Conservation (phyloP, 1,140 invertebrate genomes). For the Rhagoletis pomonella region DNA sequence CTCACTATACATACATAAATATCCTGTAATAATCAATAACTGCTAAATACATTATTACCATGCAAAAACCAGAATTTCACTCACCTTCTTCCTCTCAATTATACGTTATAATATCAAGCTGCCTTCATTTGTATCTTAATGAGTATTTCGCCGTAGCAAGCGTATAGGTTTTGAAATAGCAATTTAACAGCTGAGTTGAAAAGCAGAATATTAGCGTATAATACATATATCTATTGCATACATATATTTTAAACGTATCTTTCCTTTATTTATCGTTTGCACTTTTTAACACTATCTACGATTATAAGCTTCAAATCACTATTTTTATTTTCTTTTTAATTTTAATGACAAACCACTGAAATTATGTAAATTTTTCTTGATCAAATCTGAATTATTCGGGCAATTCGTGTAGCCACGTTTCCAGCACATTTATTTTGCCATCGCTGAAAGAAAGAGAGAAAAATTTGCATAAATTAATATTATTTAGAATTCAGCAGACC, state of each 20-base stretch:
- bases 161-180: not conserved
- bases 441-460: constrained; percentile 1
- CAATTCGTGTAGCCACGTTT: constrained; percentile 30
- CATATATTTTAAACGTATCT: not conserved
- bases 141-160: not conserved
- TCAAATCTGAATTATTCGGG: constrained; percentile 5
- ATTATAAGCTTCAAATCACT: not conserved
- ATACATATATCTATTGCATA: not conserved
- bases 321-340: constrained; percentile 2
- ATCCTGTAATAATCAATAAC: no score
- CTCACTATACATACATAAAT: no score
- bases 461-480: constrained; percentile 38
- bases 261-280: not conserved
- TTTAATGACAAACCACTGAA: not conserved
- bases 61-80: not conserved
- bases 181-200: constrained; percentile 2
- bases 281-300: not conserved
- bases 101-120: not conserved
- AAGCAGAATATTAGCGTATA: constrained; percentile 18
- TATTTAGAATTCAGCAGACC: constrained; percentile 24
- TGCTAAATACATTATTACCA: no score
- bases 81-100: not conserved
- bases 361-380: constrained; percentile 37
- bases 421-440: constrained; percentile 39
- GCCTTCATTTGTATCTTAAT: no score